These are phyloP conservation scores for Lepus americanus DNA, from an alignment of 2,113 vertebrate species.

Conservation along the genomic window DNA sequence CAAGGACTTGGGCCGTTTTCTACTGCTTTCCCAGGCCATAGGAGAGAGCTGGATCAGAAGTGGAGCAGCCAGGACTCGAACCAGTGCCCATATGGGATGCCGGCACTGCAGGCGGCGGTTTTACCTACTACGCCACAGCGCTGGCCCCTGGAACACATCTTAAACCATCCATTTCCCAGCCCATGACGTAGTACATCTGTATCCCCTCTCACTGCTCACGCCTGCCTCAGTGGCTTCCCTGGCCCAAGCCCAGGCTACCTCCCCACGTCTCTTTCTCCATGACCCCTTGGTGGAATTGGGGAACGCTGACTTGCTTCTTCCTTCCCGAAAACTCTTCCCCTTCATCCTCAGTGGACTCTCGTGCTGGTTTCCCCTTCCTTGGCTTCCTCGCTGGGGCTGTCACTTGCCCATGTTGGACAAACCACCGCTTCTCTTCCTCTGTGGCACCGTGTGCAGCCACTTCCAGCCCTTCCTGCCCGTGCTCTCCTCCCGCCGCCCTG, in stretches of 20 bases:
- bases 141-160: background rate
- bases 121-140: too few species aligned
- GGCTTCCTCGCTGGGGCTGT: background rate
- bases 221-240: background rate
- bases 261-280: background rate
- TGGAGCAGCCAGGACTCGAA: too few species aligned
- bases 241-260: background rate
- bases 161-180: background rate
- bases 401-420: accelerated
- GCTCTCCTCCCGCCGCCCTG: background rate
- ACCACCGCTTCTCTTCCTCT: background rate
- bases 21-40: too few species aligned
- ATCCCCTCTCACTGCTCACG: background rate
- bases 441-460: too few species aligned
- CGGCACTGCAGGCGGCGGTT: too few species aligned
- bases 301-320: background rate
- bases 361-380: background rate
- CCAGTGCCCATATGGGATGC: too few species aligned
- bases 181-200: too few species aligned
- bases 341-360: background rate
- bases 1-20: too few species aligned
- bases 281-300: background rate
- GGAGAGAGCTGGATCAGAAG: too few species aligned
- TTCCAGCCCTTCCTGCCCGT: too few species aligned
- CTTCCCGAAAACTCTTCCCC: background rate